phyloP scores from a whole-genome alignment of 2,113 vertebrate species.

The Dipodomys stephensi region DNA sequence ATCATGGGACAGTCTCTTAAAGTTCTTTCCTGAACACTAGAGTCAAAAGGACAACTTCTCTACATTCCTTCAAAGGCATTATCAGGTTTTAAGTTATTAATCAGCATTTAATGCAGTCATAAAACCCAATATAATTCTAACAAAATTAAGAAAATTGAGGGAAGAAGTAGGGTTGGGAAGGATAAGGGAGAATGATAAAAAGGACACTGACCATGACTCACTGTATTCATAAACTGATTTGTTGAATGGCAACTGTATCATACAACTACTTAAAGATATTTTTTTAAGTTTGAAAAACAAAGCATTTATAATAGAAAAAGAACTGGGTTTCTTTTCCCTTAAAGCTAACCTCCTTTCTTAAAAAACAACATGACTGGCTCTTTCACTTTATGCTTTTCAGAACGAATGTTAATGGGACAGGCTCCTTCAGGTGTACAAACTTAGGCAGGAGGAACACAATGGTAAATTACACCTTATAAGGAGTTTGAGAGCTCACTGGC shows the following conservation, averaged over 20 bases:
- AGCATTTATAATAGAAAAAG: slow-evolving; percentile 69
- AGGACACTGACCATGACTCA: too few relatives aligned
- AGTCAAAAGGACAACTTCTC: slow-evolving; percentile 52
- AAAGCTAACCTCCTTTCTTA: slow-evolving; percentile 19
- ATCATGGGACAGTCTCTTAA: slow-evolving; percentile 40
- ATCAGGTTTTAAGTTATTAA: slow-evolving; percentile 67
- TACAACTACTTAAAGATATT: too few relatives aligned
- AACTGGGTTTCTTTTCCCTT: not conserved
- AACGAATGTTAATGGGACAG: slow-evolving; percentile 80
- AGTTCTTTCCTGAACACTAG: slow-evolving; percentile 47
- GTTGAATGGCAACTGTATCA: too few relatives aligned
- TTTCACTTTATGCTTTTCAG: slow-evolving; percentile 80
- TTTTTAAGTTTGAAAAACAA: too few relatives aligned
- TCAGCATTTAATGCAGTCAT: slow-evolving; percentile 63
- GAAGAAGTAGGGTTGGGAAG: too few relatives aligned
- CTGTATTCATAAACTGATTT: too few relatives aligned
- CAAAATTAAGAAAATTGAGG: not conserved
- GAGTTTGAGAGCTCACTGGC: slow-evolving; percentile 46
- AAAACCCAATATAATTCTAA: too few relatives aligned
- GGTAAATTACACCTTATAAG: slow-evolving; percentile 72
- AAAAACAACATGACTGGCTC: slow-evolving; percentile 67
- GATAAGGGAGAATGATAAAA: too few relatives aligned
- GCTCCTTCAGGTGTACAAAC: slow-evolving; percentile 39
- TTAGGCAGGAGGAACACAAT: slow-evolving; percentile 30
- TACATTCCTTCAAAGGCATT: slow-evolving; percentile 66